Evolutionary conservation across 2,888 invertebrate genomes (phyloP), one percentile per base, ranked within the genome.

Genomic region (Eupelmus urozonus): DNA sequence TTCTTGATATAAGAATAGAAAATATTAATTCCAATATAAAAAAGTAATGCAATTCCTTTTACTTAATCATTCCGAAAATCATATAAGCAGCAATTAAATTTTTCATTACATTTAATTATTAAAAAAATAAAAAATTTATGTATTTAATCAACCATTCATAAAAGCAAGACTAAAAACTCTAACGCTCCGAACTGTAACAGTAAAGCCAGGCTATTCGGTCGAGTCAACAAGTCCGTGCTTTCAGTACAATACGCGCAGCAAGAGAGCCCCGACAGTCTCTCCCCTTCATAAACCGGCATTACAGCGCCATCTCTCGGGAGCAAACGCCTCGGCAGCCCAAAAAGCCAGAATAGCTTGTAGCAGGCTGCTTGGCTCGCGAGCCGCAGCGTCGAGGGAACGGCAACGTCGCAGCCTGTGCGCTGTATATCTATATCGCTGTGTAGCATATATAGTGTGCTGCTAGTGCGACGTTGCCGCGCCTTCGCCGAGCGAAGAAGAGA

Each of bases 281-380:
- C 13, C 9, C 9, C 0, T 40, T 62, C 11, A n/a, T 20, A 65
- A 27, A 20, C 13, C 16, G 25, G 60, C 51, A 25, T 77, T 18
- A 42, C 59, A 29, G 66, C 72, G 72, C 71, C 66, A 77, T 67
- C 71, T 77, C 20, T 27, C 51, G 75, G 2, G 34, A 18, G 9
- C 45, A 7, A 13, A 16, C 45, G 45, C n/a, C 20, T 27, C 51
- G 75, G 2, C 23, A 18, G 9, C 45, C 9, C 2, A 16, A 4
- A 13, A 45, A 7, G 45, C 16, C 7, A 45, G 13, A 45, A 16
- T 16, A 7, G 2, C 4, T 2, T 45, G 16, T 16, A 16, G 13
- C 9, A 16, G 2, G 45, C 45, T 7, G 13, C 13, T 13, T 45
- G 2, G 4, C 13, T 45, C 45, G 13, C 57, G 59, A 74, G n/a